These are phyloP conservation scores for Chitala chitala DNA, from an alignment of 2,113 vertebrate genomes.

Conservation along the genomic window DNA sequence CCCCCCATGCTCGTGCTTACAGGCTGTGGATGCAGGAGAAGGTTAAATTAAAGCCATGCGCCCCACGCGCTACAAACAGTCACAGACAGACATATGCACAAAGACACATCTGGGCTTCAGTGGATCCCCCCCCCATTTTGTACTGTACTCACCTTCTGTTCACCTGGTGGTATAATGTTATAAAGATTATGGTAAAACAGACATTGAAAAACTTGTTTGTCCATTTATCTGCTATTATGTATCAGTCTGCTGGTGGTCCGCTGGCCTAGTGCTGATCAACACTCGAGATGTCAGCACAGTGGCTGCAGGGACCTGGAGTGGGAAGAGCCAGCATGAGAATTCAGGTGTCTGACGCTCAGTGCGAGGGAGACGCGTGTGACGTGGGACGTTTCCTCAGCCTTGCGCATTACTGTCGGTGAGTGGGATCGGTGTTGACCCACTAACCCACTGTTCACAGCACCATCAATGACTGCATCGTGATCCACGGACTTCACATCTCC, in stretches of 20 bases:
- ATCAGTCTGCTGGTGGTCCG: background rate
- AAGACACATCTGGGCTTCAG: conserved; percentile 8
- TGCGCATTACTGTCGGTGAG: too few species aligned
- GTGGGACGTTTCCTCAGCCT: too few species aligned
- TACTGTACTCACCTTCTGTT: background rate
- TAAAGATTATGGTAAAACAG: background rate
- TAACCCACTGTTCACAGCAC: too few species aligned
- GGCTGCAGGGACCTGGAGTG: background rate
- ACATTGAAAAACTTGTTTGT: background rate
- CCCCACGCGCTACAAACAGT: conserved; percentile 1
- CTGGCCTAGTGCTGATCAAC: background rate
- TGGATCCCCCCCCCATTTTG: background rate
- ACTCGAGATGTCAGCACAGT: background rate
- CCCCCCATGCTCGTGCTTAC: background rate
- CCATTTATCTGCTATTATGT: background rate
- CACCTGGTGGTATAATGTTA: background rate
- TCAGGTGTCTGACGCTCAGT: too few species aligned
- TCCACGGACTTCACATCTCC: too few species aligned
- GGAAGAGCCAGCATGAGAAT: background rate
- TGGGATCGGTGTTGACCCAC: too few species aligned
- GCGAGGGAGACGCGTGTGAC: too few species aligned
- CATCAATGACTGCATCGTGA: too few species aligned
- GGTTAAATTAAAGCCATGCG: background rate
- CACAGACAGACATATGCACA: conserved; percentile 31
- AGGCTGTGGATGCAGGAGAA: background rate